Conservation (phyloP, 2,888 invertebrate genomes). For the Phytoseiulus persimilis region DNA sequence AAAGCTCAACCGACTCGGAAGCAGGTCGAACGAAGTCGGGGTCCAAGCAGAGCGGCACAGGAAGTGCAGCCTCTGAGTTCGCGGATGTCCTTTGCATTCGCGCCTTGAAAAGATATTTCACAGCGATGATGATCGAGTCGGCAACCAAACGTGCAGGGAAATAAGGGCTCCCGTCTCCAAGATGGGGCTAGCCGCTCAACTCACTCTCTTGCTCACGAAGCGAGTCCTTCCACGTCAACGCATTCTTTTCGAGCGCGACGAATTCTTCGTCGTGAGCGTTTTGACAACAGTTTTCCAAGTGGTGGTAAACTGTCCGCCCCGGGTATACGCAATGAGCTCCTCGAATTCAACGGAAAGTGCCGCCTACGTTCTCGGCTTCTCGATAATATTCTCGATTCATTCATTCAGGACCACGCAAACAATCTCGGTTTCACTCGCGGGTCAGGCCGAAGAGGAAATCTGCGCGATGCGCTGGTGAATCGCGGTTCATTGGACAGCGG, state of each 20-base stretch:
- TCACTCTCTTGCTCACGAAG: neutral
- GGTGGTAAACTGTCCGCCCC: too few species aligned
- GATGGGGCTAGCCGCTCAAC: neutral
- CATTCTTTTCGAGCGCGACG: neutral
- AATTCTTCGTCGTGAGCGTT: neutral
- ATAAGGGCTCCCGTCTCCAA: neutral
- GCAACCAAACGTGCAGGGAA: neutral
- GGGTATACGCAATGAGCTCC: too few species aligned
- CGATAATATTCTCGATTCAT: too few species aligned
- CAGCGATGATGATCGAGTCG: neutral
- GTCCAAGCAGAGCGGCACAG: neutral
- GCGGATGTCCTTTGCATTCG: neutral
- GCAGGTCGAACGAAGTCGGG: neutral
- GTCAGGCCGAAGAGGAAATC: too few species aligned
- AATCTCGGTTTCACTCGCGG: too few species aligned
- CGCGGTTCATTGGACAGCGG: too few species aligned
- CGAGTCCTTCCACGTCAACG: neutral
- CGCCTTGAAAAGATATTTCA: neutral
- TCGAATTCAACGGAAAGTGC: too few species aligned
- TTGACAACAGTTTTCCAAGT: too few species aligned
- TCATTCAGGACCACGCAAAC: too few species aligned
- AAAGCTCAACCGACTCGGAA: neutral
- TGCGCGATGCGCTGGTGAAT: too few species aligned
- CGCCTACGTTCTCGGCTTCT: too few species aligned
- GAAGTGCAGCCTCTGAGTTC: neutral